Base-by-base conservation (phyloP, 2,113 vertebrate genomes). In the Equus przewalskii region DNA sequence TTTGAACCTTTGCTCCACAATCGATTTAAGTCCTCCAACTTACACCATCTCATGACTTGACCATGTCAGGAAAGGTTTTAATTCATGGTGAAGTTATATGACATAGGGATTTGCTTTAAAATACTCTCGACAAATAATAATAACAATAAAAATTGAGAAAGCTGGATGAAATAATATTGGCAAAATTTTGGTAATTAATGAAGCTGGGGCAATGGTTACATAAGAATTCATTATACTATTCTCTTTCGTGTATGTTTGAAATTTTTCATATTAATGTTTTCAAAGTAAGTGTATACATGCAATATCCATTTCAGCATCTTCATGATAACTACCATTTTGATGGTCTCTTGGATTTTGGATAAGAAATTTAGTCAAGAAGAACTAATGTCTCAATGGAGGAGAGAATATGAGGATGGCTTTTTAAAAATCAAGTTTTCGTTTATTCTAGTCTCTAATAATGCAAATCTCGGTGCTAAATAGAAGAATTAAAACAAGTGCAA, bases 401-500 rank as follows among this genome's bases (percentile, higher is more conserved):
- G 9, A 93, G 12, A 88, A 54, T 41, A 16, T 36, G 30, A 91
- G 16, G 5, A 64, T 69, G 24, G 14, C 44, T 67, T 93, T 93
- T 97, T 70, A 3, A 18, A 60, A 91, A 93, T 85, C 19, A 83
- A 89, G 16, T 44, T 56, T 73, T 60, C 14, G 69, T 79, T 76
- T n/a, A 16, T 90, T 67, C 30, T 2, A 76, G 46, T 90, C 16
- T 54, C 41, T 44, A 83, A 72, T 33, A 90, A 88, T 19, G 46
- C 64, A 90, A 83, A 79, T 76, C 14, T 89, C n/a, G 19, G 41
- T 84, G 36, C 22, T 84, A 78, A 81, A 84, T 36, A 94, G 22
- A 33, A 79, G 41, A 90, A 67, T 82, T 64, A 89, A 82, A 86
- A n/a, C 65, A 86, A 96, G 19, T 91, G 19, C 49, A 84, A 64